phyloP scores from a whole-genome alignment of 1,140 invertebrate genomes.

The Ctenoplectra terminalis region DNA sequence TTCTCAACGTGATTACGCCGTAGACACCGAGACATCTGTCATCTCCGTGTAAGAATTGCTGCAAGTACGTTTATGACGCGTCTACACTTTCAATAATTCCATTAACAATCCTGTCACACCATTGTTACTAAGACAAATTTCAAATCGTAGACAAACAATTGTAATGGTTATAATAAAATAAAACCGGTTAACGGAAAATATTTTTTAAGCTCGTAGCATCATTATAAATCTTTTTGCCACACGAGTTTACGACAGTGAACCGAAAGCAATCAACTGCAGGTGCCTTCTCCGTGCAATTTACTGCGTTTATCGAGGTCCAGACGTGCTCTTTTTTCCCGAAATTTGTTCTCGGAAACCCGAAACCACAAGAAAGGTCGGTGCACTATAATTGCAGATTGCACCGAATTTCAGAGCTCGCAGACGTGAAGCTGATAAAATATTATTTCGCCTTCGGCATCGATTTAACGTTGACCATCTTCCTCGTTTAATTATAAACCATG shows the following conservation, averaged over 20 bases:
- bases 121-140: no score
- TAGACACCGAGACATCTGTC: neutral
- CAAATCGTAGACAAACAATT: no score
- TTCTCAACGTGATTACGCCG: conserved; percentile 17
- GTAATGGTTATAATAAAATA: no score
- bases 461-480: neutral
- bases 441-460: neutral
- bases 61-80: neutral
- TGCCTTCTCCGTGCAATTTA: conserved; percentile 36
- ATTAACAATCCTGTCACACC: neutral
- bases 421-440: conserved; percentile 8
- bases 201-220: neutral
- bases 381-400: conserved; percentile 38
- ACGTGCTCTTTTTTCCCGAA: conserved; percentile 28
- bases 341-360: conserved; percentile 45
- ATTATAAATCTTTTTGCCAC: neutral
- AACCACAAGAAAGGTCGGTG: conserved; percentile 37
- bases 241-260: neutral
- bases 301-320: conserved; percentile 36
- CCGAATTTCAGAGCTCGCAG: neutral
- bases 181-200: neutral
- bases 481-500: neutral
- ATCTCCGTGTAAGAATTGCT: neutral
- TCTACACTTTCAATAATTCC: conserved; percentile 1
- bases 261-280: conserved; percentile 30